A percentile compares a stretch with the other conserved stretches of the same genome.
Conservation (phyloP, 1,140 invertebrate genomes). For the Drosophila lini region DNA sequence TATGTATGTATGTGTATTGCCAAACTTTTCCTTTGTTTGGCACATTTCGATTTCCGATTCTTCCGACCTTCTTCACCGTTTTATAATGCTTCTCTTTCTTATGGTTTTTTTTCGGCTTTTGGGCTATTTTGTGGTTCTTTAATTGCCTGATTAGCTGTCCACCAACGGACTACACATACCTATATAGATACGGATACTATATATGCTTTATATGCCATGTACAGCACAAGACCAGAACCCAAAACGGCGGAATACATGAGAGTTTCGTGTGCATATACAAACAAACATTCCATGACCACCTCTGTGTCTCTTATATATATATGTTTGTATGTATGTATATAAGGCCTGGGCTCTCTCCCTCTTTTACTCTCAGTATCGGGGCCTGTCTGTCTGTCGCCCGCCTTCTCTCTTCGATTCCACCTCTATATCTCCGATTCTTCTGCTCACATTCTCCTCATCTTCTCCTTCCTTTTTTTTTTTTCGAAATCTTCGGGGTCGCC, state of each 20-base stretch:
- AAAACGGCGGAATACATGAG: constrained; percentile 33
- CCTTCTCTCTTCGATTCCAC: constrained; percentile 57
- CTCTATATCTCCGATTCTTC: constrained; percentile 26
- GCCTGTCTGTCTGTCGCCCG: constrained; percentile 12
- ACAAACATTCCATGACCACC: constrained; percentile 41
- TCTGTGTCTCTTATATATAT: background rate
- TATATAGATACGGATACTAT: constrained; percentile 5
- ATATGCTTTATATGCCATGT: constrained; percentile 19
- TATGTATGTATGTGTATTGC: background rate
- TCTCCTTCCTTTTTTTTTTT: constrained; percentile 8
- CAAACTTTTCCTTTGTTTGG: constrained; percentile 14
- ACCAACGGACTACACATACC: constrained; percentile 13
- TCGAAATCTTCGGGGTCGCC: constrained; percentile 32
- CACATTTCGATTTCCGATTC: constrained; percentile 1
- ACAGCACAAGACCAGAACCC: constrained; percentile 39
- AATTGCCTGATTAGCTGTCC: constrained; percentile 58
- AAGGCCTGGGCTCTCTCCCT: constrained; percentile 26
- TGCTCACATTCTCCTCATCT: constrained; percentile 15
- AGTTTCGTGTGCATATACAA: constrained; percentile 37
- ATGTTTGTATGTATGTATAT: constrained; percentile 16
- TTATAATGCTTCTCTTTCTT: constrained; percentile 29
- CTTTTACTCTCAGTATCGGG: constrained; percentile 25
- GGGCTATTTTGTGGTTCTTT: constrained; percentile 43
- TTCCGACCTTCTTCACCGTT: background rate
- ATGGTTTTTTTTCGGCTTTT: constrained; percentile 20